phyloP scores from a whole-genome alignment of 1,140 invertebrate species.

The Leptoteleia sp. region DNA sequence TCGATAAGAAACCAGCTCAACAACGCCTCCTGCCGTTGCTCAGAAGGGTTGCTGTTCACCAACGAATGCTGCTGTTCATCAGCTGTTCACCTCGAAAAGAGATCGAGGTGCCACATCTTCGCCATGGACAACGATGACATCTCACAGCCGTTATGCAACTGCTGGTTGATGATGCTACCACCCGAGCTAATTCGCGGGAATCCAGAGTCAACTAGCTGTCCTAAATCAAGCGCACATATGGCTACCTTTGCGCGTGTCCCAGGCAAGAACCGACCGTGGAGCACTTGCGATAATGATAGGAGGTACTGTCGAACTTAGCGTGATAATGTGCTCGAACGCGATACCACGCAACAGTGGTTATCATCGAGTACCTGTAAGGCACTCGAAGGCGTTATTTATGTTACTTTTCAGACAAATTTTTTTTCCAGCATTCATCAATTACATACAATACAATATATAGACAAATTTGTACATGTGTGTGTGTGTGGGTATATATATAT shows the following conservation, averaged over 20 bases:
- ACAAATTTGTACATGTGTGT: no score
- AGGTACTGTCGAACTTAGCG: conserved; percentile 73
- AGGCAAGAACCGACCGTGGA: conserved; percentile 58
- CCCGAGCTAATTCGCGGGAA: neutral
- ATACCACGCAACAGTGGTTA: conserved; percentile 42
- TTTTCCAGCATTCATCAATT: conserved; percentile 51
- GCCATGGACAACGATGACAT: no score
- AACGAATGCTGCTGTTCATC: no score
- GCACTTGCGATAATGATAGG: conserved; percentile 64
- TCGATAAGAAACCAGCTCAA: no score
- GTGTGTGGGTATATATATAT: no score
- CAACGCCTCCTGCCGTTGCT: neutral
- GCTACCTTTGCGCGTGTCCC: conserved; percentile 12
- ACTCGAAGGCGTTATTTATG: conserved; percentile 24
- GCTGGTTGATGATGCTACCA: neutral
- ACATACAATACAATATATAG: no score
- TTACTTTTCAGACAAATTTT: conserved; percentile 40
- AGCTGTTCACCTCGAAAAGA: no score
- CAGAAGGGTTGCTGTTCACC: no score
- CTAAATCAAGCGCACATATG: neutral
- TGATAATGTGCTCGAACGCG: conserved; percentile 57
- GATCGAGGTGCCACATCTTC: no score
- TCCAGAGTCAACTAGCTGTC: neutral
- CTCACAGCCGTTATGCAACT: neutral
- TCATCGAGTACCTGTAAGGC: conserved; percentile 23